A percentile compares a stretch with the other conserved stretches of the same genome.
Conservation (phyloP, 2,888 invertebrate species). For the Metalampra italica region DNA sequence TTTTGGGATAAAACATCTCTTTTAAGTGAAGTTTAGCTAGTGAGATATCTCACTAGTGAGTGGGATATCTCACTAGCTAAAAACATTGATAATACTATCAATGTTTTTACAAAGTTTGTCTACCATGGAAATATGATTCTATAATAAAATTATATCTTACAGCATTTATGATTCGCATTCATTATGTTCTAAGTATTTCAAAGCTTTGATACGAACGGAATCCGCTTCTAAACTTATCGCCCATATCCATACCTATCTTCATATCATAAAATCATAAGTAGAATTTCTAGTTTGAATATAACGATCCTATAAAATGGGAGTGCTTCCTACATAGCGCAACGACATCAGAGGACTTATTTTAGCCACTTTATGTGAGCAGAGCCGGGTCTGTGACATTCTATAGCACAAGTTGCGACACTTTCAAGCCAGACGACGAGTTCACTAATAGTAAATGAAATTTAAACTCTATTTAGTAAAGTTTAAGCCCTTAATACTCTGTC, state of each 20-base stretch:
- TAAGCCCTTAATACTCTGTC: slow-evolving; percentile 23
- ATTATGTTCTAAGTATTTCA: slow-evolving; percentile 23
- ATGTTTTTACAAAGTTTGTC: no score
- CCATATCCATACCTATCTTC: not conserved
- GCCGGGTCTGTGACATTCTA: slow-evolving; percentile 59
- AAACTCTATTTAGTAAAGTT: slow-evolving; percentile 23
- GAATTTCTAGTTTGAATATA: slow-evolving; percentile 33
- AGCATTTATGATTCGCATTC: no score
- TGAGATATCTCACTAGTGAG: slow-evolving; percentile 42
- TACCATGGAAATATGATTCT: no score
- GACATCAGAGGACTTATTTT: slow-evolving; percentile 63
- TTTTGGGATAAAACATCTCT: slow-evolving; percentile 40
- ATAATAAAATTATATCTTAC: no score
- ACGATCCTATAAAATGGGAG: slow-evolving; percentile 39
- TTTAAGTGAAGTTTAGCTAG: slow-evolving; percentile 33
- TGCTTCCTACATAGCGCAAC: slow-evolving; percentile 45
- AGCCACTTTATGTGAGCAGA: slow-evolving; percentile 57
- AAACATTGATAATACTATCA: no score
- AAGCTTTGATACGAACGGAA: not conserved
- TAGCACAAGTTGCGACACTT: slow-evolving; percentile 57
- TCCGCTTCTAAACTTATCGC: not conserved
- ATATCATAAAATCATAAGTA: slow-evolving; percentile 34
- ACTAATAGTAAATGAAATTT: slow-evolving; percentile 23
- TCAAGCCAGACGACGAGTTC: slow-evolving; percentile 3
- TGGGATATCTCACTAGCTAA: no score